Conservation (phyloP, 1,140 invertebrate genomes). For the Drosophila nasuta region DNA sequence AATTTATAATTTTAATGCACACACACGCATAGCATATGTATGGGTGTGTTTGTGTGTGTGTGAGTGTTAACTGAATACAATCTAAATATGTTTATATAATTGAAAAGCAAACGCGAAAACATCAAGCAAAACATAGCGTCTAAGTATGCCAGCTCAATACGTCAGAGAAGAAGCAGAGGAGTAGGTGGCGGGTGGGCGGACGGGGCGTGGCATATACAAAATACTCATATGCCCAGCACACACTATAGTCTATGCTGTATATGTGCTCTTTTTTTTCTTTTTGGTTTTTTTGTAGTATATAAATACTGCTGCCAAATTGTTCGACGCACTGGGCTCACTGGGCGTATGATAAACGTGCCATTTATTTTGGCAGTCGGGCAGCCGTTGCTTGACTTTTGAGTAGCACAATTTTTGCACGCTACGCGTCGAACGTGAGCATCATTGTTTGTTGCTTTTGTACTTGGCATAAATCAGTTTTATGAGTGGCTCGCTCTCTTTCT, state of each 20-base stretch:
- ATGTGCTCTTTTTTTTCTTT: slow-evolving; percentile 1
- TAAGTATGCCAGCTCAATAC: slow-evolving; percentile 52
- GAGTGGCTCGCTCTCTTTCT: slow-evolving; percentile 31
- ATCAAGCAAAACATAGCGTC: slow-evolving; percentile 63
- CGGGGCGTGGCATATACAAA: slow-evolving; percentile 39
- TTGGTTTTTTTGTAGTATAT: slow-evolving; percentile 53
- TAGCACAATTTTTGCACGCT: slow-evolving; percentile 52
- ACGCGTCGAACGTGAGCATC: slow-evolving; percentile 41
- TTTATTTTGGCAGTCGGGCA: slow-evolving; percentile 60
- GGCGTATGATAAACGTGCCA: slow-evolving; percentile 82
- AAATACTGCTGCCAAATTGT: slow-evolving; percentile 78
- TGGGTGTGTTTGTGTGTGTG: slow-evolving; percentile 13
- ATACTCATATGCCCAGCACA: slow-evolving; percentile 33
- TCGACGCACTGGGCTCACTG: slow-evolving; percentile 71
- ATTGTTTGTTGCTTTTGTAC: slow-evolving; percentile 45
- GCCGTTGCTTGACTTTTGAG: slow-evolving; percentile 50
- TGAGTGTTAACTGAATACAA: slow-evolving; percentile 70
- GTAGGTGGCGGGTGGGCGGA: neutral
- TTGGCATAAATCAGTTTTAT: slow-evolving; percentile 61
- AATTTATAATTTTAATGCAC: slow-evolving; percentile 80
- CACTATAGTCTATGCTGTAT: slow-evolving; percentile 11
- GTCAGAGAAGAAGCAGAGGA: slow-evolving; percentile 13
- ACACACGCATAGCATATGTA: slow-evolving; percentile 54
- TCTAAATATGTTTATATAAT: slow-evolving; percentile 82
- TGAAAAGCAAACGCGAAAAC: slow-evolving; percentile 79